Evolutionary conservation across 1,140 invertebrate species (phyloP).

Genomic region (Brachionus koreanus): DNA sequence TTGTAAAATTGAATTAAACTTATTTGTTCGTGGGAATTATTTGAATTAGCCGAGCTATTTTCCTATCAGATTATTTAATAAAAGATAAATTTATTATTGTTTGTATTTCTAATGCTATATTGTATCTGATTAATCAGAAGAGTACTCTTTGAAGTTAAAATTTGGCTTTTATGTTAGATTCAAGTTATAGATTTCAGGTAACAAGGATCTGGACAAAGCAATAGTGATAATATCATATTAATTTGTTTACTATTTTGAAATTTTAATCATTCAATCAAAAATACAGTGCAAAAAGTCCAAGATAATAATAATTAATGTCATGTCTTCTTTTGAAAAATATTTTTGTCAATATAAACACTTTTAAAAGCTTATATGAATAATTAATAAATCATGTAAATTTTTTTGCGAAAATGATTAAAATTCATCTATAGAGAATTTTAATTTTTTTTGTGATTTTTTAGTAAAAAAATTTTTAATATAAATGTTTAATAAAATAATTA

Average conservation of each 20-base stretch:
- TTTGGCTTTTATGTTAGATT: background rate
- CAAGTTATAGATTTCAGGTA: no score
- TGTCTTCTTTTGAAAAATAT: background rate
- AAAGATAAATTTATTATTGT: background rate
- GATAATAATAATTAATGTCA: no score
- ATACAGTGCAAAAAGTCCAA: no score
- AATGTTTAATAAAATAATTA: no score
- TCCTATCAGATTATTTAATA: background rate
- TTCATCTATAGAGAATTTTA: background rate
- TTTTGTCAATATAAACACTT: background rate
- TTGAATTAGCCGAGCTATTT: background rate
- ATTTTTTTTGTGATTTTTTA: background rate
- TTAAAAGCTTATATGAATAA: background rate
- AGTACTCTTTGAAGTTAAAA: background rate
- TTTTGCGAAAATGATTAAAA: background rate
- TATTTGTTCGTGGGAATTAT: background rate
- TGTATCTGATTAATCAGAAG: background rate
- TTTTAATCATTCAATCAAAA: no score
- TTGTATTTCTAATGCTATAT: background rate
- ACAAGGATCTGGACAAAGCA: no score
- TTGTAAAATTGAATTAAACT: background rate
- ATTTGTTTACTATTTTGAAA: no score
- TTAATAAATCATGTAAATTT: no score
- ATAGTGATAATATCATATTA: background rate
- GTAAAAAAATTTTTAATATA: no score